Evolutionary conservation across 2,113 vertebrate species (phyloP).

Genomic region (Entelurus aequoreus): DNA sequence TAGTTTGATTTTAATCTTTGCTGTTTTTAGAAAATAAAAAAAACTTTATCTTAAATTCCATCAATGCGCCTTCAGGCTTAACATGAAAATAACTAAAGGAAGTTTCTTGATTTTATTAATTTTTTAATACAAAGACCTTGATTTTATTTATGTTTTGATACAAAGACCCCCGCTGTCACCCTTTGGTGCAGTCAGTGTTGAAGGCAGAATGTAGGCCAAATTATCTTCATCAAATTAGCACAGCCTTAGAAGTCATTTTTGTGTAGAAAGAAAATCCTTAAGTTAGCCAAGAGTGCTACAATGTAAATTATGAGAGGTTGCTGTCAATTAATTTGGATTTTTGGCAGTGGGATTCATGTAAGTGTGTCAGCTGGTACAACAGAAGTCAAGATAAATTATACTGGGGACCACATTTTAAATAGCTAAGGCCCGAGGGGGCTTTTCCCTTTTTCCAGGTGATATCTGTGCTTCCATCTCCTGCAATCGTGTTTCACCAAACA

Average conservation of each 20-base stretch:
- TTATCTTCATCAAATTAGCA: conserved; percentile 31
- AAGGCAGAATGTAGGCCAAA: conserved; percentile 26
- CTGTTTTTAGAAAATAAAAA: neutral
- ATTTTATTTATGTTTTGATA: conserved; percentile 7
- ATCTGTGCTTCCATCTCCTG: too few species aligned
- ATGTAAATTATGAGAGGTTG: neutral
- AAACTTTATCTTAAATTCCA: neutral
- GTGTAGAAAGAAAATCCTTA: neutral
- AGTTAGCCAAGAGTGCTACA: too few species aligned
- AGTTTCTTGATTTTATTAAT: too few species aligned
- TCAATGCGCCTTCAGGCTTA: neutral
- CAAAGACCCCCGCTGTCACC: conserved; percentile 31
- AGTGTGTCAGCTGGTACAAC: neutral
- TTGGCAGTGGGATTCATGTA: conserved; percentile 19
- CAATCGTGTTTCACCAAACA: too few species aligned
- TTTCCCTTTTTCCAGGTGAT: too few species aligned
- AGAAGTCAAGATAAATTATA: neutral
- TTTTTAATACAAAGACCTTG: conserved; percentile 23
- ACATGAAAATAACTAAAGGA: conserved; percentile 22
- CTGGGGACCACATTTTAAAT: too few species aligned
- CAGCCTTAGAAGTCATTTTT: conserved; percentile 14
- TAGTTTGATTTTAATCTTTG: neutral
- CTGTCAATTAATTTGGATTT: conserved; percentile 35
- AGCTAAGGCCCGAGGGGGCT: too few species aligned
- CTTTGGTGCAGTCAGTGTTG: conserved; percentile 7